Evolutionary conservation across 2,888 invertebrate species (phyloP).

Genomic region (Dynastes grantii): DNA sequence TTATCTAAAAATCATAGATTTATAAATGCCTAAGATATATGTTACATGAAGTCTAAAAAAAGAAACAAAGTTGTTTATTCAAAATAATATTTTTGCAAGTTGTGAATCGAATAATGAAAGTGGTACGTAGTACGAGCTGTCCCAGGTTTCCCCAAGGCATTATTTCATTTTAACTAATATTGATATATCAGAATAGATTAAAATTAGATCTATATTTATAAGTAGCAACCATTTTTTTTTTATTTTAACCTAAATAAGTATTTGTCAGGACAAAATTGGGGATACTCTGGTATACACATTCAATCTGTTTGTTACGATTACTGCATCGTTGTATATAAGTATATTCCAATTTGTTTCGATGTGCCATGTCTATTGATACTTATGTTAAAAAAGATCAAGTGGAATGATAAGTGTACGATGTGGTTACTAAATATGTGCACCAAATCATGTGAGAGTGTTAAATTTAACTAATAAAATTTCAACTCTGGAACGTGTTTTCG

Average conservation of each 20-base stretch:
- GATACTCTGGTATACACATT: neutral
- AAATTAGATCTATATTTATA: too few species aligned
- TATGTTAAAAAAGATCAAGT: conserved; percentile 20
- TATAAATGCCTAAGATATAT: conserved; percentile 30
- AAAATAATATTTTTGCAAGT: conserved; percentile 43
- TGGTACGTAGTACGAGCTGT: too few species aligned
- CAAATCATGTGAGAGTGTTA: conserved; percentile 45
- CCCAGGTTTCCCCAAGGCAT: too few species aligned
- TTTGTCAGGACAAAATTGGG: neutral
- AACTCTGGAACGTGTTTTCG: conserved; percentile 16
- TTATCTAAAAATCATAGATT: conserved; percentile 33
- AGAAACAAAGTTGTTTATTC: conserved; percentile 7
- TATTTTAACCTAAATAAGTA: too few species aligned
- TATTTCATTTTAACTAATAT: too few species aligned
- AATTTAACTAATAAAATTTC: conserved; percentile 48
- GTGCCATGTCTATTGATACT: conserved; percentile 48
- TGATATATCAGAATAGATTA: too few species aligned
- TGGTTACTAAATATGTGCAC: conserved; percentile 38
- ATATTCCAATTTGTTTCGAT: conserved; percentile 48
- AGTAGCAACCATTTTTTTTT: too few species aligned
- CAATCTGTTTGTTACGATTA: conserved; percentile 28
- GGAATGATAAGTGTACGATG: conserved; percentile 13
- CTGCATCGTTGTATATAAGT: conserved; percentile 43
- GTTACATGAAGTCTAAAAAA: conserved; percentile 22
- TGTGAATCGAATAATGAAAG: neutral